Conservation (phyloP, 2,888 invertebrate genomes). For the Aphidoletes aphidimyza region DNA sequence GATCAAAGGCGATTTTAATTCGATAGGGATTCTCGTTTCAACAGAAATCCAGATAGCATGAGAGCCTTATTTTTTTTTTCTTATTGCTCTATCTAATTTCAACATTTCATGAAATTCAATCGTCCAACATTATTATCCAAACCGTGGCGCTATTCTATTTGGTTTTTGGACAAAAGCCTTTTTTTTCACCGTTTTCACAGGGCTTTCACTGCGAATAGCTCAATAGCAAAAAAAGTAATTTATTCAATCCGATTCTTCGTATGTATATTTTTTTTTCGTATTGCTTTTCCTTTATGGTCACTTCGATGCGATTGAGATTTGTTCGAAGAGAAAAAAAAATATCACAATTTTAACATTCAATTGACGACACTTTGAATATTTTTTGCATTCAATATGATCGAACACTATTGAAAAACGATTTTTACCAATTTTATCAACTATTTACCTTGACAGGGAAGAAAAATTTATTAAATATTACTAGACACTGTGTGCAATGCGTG, state of each 20-base stretch:
- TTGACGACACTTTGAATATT: not conserved
- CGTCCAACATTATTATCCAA: not conserved
- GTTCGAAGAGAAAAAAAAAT: no score
- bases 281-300: slow-evolving; percentile 32
- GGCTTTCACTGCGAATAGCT: not conserved
- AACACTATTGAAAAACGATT: not conserved
- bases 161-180: no score
- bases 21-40: not conserved
- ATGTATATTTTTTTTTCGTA: not conserved
- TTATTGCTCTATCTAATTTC: not conserved
- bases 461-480: slow-evolving; percentile 49
- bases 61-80: no score
- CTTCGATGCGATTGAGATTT: slow-evolving; percentile 1
- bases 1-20: not conserved
- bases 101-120: not conserved
- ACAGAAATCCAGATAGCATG: not conserved
- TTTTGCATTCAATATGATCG: not conserved
- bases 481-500: slow-evolving; percentile 52
- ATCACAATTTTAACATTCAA: not conserved
- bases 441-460: slow-evolving; percentile 50
- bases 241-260: slow-evolving; percentile 44
- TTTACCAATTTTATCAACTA: not conserved
- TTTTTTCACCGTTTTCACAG: not conserved
- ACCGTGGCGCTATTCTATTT: no score
- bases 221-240: not conserved